Percentiles rank a stretch among this genome's conserved stretches.
These are phyloP conservation scores for Tetranychus piercei DNA, from an alignment of 2,888 invertebrate species.

Conservation along the genomic window DNA sequence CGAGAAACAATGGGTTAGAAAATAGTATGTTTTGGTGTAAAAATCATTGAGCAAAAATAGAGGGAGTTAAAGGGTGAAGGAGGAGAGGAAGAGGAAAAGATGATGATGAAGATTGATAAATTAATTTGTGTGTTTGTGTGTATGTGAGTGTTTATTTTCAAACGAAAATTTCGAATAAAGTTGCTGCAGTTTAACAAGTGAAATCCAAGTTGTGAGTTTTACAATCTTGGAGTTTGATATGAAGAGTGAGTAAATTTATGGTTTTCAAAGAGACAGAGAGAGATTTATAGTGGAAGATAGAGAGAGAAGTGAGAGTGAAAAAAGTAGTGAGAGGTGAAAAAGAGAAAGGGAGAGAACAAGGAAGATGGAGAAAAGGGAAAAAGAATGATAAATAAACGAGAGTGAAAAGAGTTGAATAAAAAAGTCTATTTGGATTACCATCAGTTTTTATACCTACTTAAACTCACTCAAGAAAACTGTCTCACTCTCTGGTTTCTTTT, in stretches of 20 bases:
- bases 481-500: not conserved
- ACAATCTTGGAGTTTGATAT: not conserved
- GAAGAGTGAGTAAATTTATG: not conserved
- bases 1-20: too few species aligned
- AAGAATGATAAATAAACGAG: not conserved
- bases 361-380: not conserved
- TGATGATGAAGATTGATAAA: too few species aligned
- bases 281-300: not conserved
- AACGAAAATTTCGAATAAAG: too few species aligned
- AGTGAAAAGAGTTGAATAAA: not conserved
- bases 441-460: not conserved
- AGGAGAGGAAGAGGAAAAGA: too few species aligned
- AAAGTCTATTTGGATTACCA: not conserved
- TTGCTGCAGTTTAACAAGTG: too few species aligned
- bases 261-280: not conserved
- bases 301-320: conserved; percentile 2
- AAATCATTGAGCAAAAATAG: too few species aligned
- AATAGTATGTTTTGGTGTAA: too few species aligned
- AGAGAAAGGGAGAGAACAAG: not conserved
- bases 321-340: not conserved
- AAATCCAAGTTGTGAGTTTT: not conserved
- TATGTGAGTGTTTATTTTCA: too few species aligned
- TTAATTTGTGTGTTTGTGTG: too few species aligned
- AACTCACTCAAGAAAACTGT: not conserved
- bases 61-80: too few species aligned